A percentile compares a stretch with the other conserved stretches of the same genome.
phyloP scores from a whole-genome alignment of 1,140 invertebrate species.

The Lepeophtheirus salmonis region DNA sequence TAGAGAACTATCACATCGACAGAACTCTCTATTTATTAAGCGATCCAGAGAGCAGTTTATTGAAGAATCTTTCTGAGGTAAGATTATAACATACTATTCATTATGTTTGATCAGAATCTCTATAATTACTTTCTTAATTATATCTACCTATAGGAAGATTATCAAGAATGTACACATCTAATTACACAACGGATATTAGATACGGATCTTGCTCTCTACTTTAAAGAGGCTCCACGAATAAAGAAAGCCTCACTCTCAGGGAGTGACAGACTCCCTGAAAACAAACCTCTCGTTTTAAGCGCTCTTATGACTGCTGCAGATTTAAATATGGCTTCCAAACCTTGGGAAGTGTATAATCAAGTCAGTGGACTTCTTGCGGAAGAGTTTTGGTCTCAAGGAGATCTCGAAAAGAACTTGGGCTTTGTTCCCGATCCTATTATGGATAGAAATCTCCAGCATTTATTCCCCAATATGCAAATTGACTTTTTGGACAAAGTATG shows the following conservation, averaged over 20 bases:
- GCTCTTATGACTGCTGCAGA: constrained; percentile 18
- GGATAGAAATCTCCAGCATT: not conserved
- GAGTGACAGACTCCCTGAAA: not conserved
- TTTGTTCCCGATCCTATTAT: constrained; percentile 1
- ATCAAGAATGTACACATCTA: not conserved
- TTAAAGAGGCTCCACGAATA: not conserved
- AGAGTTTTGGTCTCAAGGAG: constrained; percentile 18
- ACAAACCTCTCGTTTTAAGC: not conserved
- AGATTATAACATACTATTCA: too few relatives aligned
- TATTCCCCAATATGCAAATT: constrained; percentile 8
- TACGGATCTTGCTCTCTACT: constrained; percentile 17
- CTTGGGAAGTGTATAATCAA: constrained; percentile 14
- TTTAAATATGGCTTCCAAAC: constrained; percentile 12
- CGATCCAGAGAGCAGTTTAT: constrained; percentile 5
- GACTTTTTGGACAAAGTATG: constrained; percentile 15
- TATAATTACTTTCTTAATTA: too few relatives aligned
- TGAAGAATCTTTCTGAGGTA: constrained; percentile 11
- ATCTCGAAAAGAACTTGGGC: constrained; percentile 12
- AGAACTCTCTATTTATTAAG: constrained; percentile 7
- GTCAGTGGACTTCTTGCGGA: constrained; percentile 6
- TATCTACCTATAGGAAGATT: constrained; percentile 12
- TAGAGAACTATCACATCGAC: constrained; percentile 16
- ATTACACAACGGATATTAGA: constrained; percentile 12
- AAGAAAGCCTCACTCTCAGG: not conserved
- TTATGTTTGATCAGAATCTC: too few relatives aligned